Conservation (phyloP, 2,113 vertebrate genomes). For the Vulpes lagopus region DNA sequence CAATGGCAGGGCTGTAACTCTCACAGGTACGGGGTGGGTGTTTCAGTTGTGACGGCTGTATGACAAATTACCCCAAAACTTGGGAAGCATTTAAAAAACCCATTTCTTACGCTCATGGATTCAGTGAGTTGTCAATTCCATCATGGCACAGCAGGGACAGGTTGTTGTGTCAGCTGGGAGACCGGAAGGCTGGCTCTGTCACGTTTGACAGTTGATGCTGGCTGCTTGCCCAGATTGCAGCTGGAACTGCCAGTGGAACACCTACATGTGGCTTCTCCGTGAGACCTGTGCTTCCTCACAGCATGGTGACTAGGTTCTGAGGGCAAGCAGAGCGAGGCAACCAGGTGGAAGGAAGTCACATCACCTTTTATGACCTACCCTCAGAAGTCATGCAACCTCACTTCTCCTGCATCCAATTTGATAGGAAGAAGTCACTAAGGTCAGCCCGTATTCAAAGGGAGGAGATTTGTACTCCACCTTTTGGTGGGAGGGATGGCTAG, state of each 20-base stretch:
- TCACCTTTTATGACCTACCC: neutral
- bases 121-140: neutral
- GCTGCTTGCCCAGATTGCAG: neutral
- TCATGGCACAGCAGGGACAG: neutral
- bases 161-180: neutral
- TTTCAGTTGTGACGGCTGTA: neutral
- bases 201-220: no score
- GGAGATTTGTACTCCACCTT: neutral
- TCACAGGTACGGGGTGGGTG: neutral
- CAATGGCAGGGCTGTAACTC: neutral
- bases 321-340: neutral
- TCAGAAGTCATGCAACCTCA: neutral
- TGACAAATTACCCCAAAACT: neutral
- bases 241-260: neutral
- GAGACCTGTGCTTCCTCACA: neutral
- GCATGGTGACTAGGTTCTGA: neutral
- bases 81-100: neutral
- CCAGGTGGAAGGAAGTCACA: slow-evolving; percentile 16
- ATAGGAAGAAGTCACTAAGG: neutral
- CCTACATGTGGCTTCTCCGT: rapidly evolving
- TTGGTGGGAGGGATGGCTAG: neutral
- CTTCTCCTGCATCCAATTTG: neutral
- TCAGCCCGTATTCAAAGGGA: neutral
- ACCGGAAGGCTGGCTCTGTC: neutral
- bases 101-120: neutral